phyloP scores from a whole-genome alignment of 2,797 vertebrate species.

The Tragelaphus oryx region DNA sequence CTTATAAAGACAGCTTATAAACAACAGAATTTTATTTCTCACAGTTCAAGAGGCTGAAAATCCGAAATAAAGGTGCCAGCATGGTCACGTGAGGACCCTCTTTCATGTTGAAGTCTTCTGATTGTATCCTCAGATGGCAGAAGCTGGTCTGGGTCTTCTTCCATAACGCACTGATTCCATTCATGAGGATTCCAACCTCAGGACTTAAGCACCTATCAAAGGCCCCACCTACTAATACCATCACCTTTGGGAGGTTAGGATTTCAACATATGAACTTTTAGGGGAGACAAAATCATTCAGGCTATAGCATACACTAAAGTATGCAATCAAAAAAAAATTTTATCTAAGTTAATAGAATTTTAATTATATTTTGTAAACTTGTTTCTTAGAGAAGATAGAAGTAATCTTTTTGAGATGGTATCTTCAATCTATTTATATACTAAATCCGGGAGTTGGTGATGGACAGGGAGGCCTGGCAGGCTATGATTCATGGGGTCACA shows the following conservation, averaged over 20 bases:
- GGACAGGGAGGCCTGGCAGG: too few relatives aligned
- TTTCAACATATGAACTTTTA: neutral
- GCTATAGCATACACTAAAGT: neutral
- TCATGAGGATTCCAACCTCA: neutral
- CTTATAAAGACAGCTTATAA: neutral
- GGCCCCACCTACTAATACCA: neutral
- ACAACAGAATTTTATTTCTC: neutral
- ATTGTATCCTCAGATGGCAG: neutral
- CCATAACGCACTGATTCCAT: neutral
- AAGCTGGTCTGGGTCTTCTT: neutral
- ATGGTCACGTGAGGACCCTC: fast-evolving
- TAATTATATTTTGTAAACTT: conserved; percentile 31
- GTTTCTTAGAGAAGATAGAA: neutral
- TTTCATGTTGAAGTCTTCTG: neutral
- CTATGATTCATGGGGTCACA: too few relatives aligned
- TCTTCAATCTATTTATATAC: neutral
- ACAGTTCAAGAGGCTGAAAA: neutral
- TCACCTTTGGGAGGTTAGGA: neutral
- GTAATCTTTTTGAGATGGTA: neutral
- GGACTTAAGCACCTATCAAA: neutral
- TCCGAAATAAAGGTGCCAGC: neutral
- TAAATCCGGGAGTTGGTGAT: too few relatives aligned
- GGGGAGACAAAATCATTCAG: neutral
- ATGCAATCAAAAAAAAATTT: neutral
- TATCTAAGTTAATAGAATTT: neutral